Percentiles rank a stretch among this genome's conserved stretches.
These are phyloP conservation scores for Linnaemya tessellans DNA, from an alignment of 2,888 invertebrate species.

Conservation along the genomic window DNA sequence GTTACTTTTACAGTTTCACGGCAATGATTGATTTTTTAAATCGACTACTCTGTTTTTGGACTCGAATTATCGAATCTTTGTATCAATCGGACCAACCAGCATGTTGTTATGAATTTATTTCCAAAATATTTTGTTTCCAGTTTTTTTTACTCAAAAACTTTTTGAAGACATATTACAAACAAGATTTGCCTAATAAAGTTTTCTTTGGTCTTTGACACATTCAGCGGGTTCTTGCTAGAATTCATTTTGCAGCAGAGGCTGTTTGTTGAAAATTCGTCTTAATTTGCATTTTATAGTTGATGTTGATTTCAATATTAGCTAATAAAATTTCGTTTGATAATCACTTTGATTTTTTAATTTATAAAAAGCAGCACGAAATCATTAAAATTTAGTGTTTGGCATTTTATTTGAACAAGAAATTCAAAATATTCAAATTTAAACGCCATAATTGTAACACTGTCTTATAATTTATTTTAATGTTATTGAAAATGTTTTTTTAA, in stretches of 20 bases:
- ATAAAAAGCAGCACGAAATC: too few relatives aligned
- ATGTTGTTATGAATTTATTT: neutral
- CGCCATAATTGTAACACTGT: neutral
- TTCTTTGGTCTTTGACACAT: too few relatives aligned
- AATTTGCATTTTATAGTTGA: neutral
- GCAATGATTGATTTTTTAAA: too few relatives aligned
- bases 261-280: neutral
- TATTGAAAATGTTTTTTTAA: neutral
- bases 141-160: neutral
- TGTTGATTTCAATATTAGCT: neutral
- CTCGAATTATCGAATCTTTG: too few relatives aligned
- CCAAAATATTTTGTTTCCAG: neutral
- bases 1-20: too few relatives aligned
- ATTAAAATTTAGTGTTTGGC: too few relatives aligned
- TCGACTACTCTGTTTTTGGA: too few relatives aligned
- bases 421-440: neutral
- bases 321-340: neutral
- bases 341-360: too few relatives aligned
- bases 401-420: neutral
- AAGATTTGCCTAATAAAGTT: too few relatives aligned
- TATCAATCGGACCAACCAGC: too few relatives aligned
- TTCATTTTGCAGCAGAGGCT: neutral
- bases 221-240: neutral
- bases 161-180: neutral
- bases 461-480: neutral